Evolutionary conservation across 2,888 invertebrate genomes (phyloP).

Genomic region (Euplagia quadripunctaria): DNA sequence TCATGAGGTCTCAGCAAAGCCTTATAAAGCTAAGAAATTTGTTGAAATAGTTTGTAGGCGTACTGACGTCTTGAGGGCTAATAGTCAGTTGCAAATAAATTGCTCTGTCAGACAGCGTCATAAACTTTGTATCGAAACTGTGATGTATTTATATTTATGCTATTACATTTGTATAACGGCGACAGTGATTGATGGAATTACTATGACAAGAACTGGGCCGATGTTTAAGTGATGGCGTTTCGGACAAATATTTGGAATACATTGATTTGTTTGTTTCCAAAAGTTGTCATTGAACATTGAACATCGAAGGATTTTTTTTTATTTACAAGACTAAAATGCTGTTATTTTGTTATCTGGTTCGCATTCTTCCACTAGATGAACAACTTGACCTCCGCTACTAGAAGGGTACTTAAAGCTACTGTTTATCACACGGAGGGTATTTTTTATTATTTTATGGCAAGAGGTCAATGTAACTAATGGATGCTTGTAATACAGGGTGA

Average conservation of each 20-base stretch:
- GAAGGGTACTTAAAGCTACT: background rate
- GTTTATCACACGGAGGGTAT: background rate
- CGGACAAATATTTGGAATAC: background rate
- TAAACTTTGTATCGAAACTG: background rate
- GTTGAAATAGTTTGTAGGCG: background rate
- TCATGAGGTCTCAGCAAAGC: no score
- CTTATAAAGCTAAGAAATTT: background rate
- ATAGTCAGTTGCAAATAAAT: conserved; percentile 9
- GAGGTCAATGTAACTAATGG: background rate
- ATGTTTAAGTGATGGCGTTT: conserved; percentile 2
- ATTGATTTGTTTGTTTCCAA: background rate
- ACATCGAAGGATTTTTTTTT: background rate
- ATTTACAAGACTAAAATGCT: background rate
- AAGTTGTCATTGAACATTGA: background rate
- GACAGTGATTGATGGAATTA: conserved; percentile 23
- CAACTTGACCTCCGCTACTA: no score
- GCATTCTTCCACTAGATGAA: no score
- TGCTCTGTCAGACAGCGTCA: background rate
- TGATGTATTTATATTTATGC: conserved; percentile 7
- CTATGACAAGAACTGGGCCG: conserved; percentile 2
- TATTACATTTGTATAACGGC: conserved; percentile 11
- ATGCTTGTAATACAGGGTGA: no score
- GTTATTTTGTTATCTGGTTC: background rate
- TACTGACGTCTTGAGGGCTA: background rate
- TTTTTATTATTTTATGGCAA: background rate